A percentile compares a stretch with the other conserved stretches of the same genome.
These are phyloP conservation scores for Silurus aristotelis DNA, from an alignment of 2,797 vertebrate genomes.

Conservation along the genomic window DNA sequence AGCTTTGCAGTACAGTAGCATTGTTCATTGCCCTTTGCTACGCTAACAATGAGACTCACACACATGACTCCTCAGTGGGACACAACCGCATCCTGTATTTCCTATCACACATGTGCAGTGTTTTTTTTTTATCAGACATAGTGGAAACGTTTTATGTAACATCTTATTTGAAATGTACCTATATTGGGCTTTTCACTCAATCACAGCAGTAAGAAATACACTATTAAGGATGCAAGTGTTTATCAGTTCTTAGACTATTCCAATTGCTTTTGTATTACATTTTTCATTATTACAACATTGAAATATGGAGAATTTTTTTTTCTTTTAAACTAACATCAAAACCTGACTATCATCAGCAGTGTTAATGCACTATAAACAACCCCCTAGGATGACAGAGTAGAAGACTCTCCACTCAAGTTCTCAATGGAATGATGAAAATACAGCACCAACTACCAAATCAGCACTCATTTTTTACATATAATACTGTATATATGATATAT, in stretches of 20 bases:
- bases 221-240: not conserved
- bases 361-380: no score
- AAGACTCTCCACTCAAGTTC: not conserved
- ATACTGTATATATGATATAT: not conserved
- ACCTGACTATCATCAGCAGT: not conserved
- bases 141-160: conserved; percentile 12
- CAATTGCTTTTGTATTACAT: not conserved
- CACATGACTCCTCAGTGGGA: conserved; percentile 8
- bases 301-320: not conserved
- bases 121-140: not conserved
- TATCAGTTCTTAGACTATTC: not conserved
- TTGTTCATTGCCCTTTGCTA: conserved; percentile 6
- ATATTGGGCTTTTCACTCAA: not conserved
- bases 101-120: conserved; percentile 20
- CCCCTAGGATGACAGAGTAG: no score
- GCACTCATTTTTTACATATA: not conserved
- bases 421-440: not conserved
- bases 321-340: not conserved
- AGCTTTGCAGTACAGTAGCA: conserved; percentile 5
- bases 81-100: conserved; percentile 30
- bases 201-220: not conserved
- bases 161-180: not conserved
- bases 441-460: not conserved
- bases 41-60: conserved; percentile 36
- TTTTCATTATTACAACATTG: not conserved